A percentile compares a stretch with the other conserved stretches of the same genome.
These are phyloP conservation scores for Antheraea yamamai DNA, from an alignment of 2,888 invertebrate genomes.

Conservation along the genomic window DNA sequence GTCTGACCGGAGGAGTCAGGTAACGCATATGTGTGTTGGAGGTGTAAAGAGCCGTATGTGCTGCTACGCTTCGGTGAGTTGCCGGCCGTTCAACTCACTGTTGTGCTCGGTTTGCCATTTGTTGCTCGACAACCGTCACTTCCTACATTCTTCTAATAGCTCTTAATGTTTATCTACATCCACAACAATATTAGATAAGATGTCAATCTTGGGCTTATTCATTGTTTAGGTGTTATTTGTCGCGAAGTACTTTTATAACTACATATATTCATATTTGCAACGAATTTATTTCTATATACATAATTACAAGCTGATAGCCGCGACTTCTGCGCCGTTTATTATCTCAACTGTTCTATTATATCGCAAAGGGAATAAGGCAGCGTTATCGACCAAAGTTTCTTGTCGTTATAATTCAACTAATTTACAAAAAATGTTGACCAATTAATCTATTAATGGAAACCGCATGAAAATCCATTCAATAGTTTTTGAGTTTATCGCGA, in stretches of 20 bases:
- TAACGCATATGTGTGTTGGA: slow-evolving; percentile 33
- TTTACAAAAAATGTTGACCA: too few relatives aligned
- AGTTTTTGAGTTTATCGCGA: too few relatives aligned
- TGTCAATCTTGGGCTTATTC: not conserved
- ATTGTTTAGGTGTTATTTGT: not conserved
- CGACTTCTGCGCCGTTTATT: too few relatives aligned
- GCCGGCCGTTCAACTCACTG: slow-evolving; percentile 73
- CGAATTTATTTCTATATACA: not conserved
- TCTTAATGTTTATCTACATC: slow-evolving; percentile 1
- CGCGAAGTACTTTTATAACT: not conserved
- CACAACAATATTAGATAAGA: not conserved
- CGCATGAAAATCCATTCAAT: too few relatives aligned
- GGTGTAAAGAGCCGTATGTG: slow-evolving; percentile 59
- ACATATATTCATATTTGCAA: not conserved
- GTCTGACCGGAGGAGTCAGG: slow-evolving; percentile 13
- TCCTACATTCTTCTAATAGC: slow-evolving; percentile 57
- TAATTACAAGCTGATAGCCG: not conserved
- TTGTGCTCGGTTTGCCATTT: slow-evolving; percentile 63
- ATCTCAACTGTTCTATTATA: too few relatives aligned
- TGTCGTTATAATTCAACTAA: too few relatives aligned
- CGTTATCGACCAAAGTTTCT: too few relatives aligned
- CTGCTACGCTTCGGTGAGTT: slow-evolving; percentile 65
- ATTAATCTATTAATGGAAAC: too few relatives aligned
- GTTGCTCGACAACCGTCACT: slow-evolving; percentile 67
- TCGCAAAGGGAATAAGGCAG: too few relatives aligned